Conservation (phyloP, 2,113 vertebrate species). For the Pelodiscus sinensis region DNA sequence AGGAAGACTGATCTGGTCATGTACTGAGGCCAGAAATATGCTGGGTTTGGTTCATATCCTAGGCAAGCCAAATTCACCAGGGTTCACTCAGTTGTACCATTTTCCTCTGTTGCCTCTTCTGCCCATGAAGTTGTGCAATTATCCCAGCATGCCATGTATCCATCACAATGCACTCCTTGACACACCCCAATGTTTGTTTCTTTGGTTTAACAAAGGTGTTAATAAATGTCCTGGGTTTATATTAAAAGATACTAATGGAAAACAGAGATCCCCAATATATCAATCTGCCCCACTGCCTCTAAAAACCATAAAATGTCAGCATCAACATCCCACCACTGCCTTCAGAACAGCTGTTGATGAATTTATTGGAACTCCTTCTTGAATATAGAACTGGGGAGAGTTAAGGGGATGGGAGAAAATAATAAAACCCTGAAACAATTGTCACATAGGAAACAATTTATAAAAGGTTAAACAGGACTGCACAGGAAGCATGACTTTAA, state of each 20-base stretch:
- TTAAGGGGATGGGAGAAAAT: not conserved
- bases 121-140: not conserved
- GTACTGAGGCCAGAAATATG: not conserved
- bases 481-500: not conserved
- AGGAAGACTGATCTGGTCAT: not conserved
- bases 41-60: too few relatives aligned
- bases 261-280: constrained; percentile 6
- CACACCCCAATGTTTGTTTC: constrained; percentile 14
- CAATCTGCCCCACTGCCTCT: constrained; percentile 22
- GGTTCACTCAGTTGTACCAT: not conserved
- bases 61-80: not conserved
- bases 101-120: not conserved
- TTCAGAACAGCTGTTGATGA: not conserved
- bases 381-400: not conserved
- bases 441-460: not conserved
- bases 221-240: constrained; percentile 36
- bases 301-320: constrained; percentile 6
- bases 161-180: not conserved
- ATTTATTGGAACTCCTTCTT: constrained; percentile 3
- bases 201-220: constrained; percentile 44
- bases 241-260: constrained; percentile 64
- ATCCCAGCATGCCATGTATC: not conserved
- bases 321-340: not conserved
- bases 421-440: not conserved
- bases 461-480: not conserved